These are phyloP conservation scores for Scomberomorus guttatus DNA, from an alignment of 2,797 vertebrate species.

Conservation along the genomic window DNA sequence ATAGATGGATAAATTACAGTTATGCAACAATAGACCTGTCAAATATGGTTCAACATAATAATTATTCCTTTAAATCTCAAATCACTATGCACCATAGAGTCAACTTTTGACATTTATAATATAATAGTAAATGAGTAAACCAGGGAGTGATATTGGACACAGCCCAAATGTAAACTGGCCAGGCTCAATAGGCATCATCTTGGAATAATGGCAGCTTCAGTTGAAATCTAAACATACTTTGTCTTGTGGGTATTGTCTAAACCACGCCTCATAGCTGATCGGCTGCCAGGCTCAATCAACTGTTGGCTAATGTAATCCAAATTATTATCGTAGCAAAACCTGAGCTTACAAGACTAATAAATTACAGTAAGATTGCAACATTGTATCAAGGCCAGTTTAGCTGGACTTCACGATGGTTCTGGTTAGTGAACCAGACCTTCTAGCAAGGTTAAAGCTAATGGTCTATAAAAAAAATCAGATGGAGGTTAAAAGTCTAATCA, in stretches of 20 bases:
- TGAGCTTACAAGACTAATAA: too few relatives aligned
- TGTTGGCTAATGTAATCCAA: slow-evolving; percentile 40
- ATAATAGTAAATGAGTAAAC: slow-evolving; percentile 16
- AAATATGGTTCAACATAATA: neutral
- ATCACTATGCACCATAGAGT: neutral
- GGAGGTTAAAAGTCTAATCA: slow-evolving; percentile 27
- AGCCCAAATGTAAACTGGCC: slow-evolving; percentile 27
- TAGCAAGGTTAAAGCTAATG: slow-evolving; percentile 4
- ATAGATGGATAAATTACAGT: neutral
- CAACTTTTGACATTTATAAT: slow-evolving; percentile 20
- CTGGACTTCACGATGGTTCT: neutral
- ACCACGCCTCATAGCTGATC: slow-evolving; percentile 29
- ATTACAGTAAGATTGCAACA: too few relatives aligned
- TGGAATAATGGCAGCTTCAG: slow-evolving; percentile 33
- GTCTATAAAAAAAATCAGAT: slow-evolving; percentile 17
- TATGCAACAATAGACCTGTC: neutral
- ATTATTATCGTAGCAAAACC: slow-evolving; percentile 38
- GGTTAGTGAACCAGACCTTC: neutral
- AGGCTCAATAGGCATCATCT: slow-evolving; percentile 38
- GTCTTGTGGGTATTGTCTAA: slow-evolving; percentile 43
- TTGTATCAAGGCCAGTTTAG: slow-evolving; percentile 10
- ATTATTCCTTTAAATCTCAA: neutral
- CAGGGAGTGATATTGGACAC: slow-evolving; percentile 20
- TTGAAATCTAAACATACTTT: slow-evolving; percentile 45
- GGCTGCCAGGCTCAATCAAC: slow-evolving; percentile 36